Conservation (phyloP, 35 echinoderm and acorn worm genomes). For the Lytechinus variegatus region DNA sequence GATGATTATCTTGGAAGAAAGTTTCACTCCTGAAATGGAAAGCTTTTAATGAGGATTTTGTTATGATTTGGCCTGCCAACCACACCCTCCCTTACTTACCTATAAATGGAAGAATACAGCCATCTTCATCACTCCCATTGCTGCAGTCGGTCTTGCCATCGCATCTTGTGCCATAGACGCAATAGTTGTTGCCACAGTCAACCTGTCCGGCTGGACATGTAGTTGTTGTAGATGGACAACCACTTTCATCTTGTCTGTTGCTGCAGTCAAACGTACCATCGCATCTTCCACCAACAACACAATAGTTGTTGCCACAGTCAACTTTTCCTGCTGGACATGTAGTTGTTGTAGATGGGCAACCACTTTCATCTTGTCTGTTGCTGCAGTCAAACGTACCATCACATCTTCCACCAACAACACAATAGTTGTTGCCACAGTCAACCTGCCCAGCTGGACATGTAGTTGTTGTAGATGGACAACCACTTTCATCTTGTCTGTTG, state of each 20-base stretch:
- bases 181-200: slow-evolving; percentile 16
- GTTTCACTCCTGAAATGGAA: too few species aligned
- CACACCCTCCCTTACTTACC: background rate
- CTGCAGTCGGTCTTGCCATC: background rate
- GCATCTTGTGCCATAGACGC: background rate
- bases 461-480: too few species aligned
- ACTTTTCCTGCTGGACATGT: background rate
- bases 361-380: background rate
- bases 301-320: slow-evolving; percentile 37
- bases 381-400: background rate
- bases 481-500: too few species aligned
- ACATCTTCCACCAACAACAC: background rate
- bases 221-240: background rate
- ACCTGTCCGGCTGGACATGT: background rate
- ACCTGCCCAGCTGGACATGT: background rate
- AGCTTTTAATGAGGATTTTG: background rate
- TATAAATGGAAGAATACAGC: background rate
- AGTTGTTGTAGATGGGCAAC: background rate
- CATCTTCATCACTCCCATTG: background rate
- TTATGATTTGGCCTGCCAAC: background rate
- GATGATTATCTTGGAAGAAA: too few species aligned
- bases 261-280: background rate
- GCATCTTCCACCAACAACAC: background rate
- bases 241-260: slow-evolving; percentile 1
- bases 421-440: slow-evolving; percentile 27